phyloP scores from a whole-genome alignment of 2,797 vertebrate genomes.

The Threskiornis aethiopicus region DNA sequence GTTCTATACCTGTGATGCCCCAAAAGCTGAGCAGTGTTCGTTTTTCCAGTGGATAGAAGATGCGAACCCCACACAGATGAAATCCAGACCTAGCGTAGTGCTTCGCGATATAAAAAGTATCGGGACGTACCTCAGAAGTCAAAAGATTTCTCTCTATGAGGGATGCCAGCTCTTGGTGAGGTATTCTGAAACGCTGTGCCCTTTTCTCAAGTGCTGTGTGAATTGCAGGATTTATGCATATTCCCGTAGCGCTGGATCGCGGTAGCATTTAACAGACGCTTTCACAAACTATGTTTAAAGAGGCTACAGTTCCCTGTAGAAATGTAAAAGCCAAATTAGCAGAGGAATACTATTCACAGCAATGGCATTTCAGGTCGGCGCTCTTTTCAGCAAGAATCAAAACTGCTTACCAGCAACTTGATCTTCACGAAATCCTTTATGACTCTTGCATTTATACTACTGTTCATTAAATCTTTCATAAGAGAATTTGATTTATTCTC shows the following conservation, averaged over 20 bases:
- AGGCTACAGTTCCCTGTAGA: background rate
- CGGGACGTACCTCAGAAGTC: conserved; percentile 73
- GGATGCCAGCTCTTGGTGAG: conserved; percentile 79
- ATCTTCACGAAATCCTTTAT: background rate
- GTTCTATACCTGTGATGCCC: conserved; percentile 78
- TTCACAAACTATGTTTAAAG: background rate
- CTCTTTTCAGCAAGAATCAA: background rate
- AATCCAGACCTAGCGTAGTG: background rate
- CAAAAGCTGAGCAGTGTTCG: conserved; percentile 72
- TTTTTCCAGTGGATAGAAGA: conserved; percentile 82
- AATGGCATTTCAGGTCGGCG: background rate
- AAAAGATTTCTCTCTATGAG: conserved; percentile 75
- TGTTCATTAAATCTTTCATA: background rate
- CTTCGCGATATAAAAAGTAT: conserved; percentile 74
- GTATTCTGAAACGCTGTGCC: conserved; percentile 7
- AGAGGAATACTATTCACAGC: background rate
- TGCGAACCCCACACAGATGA: conserved; percentile 1
- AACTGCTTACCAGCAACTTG: background rate
- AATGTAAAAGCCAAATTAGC: background rate
- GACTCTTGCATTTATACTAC: background rate
- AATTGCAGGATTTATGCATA: background rate
- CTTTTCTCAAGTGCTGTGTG: background rate
- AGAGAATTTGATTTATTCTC: background rate
- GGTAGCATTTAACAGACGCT: background rate
- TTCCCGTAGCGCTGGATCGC: background rate